Percentiles rank a stretch among this genome's conserved stretches.
These are phyloP conservation scores for Ceramica pisi DNA, from an alignment of 2,888 invertebrate species.

Conservation along the genomic window DNA sequence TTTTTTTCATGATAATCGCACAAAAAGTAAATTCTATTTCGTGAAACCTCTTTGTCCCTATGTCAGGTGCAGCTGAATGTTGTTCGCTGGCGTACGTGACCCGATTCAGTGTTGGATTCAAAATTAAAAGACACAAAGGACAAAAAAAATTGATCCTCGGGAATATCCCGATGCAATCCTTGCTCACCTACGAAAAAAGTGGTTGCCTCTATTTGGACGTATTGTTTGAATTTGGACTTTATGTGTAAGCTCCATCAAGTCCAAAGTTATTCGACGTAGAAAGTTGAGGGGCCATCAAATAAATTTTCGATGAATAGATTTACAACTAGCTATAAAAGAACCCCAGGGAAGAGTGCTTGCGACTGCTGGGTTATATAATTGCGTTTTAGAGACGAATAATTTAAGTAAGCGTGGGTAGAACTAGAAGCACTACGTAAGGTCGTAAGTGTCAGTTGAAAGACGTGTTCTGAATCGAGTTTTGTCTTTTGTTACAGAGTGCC, in stretches of 20 bases:
- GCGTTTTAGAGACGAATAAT: constrained; percentile 55
- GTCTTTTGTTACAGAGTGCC: constrained; percentile 69
- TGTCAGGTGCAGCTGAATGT: constrained; percentile 69
- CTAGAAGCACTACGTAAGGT: constrained; percentile 41
- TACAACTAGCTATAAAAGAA: constrained; percentile 76
- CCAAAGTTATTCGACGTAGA: constrained; percentile 41
- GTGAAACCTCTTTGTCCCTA: constrained; percentile 63
- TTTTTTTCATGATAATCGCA: constrained; percentile 22
- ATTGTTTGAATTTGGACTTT: constrained; percentile 62
- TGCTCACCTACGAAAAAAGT: constrained; percentile 59
- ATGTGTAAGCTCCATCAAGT: constrained; percentile 32
- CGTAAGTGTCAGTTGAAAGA: constrained; percentile 34
- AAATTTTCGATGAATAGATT: constrained; percentile 76
- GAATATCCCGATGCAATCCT: constrained; percentile 75
- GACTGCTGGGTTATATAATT: constrained; percentile 67
- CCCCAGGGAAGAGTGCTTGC: constrained; percentile 69
- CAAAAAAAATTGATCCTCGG: constrained; percentile 74
- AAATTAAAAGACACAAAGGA: constrained; percentile 71
- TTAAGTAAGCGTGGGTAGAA: constrained; percentile 43
- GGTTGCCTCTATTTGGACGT: constrained; percentile 5
- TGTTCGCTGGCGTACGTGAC: constrained; percentile 69
- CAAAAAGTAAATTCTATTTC: constrained; percentile 53
- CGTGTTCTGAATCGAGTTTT: constrained; percentile 28
- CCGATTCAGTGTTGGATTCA: constrained; percentile 59
- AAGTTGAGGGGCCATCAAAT: constrained; percentile 58